Percentiles rank a stretch among this genome's conserved stretches.
phyloP scores from a whole-genome alignment of 2,888 invertebrate genomes.

The Pristionchus fissidentatus region DNA sequence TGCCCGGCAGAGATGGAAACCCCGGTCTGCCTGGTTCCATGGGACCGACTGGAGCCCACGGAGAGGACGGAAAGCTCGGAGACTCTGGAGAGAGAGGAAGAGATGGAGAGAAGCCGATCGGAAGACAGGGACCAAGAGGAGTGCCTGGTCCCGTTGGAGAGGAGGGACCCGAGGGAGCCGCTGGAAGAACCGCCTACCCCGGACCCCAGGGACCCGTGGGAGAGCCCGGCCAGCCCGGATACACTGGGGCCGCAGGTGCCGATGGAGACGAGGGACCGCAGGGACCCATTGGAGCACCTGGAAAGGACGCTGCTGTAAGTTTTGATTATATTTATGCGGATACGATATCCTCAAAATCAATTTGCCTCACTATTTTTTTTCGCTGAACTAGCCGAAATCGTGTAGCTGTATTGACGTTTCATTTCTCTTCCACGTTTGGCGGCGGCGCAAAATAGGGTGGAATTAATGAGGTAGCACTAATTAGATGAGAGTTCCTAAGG shows the following conservation, averaged over 20 bases:
- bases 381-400: no score
- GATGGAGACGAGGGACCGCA: conserved; percentile 55
- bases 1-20: conserved; percentile 51
- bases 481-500: conserved; percentile 19
- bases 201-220: conserved; percentile 45
- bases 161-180: conserved; percentile 53
- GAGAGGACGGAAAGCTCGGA: conserved; percentile 49
- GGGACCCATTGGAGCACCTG: conserved; percentile 49
- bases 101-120: conserved; percentile 51
- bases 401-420: no score
- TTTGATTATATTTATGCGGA: neutral
- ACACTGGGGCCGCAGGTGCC: conserved; percentile 55
- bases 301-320: conserved; percentile 45
- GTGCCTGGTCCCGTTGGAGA: conserved; percentile 52
- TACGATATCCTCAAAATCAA: neutral
- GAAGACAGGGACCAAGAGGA: conserved; percentile 51
- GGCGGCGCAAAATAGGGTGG: no score
- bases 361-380: neutral
- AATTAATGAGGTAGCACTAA: conserved; percentile 20
- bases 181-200: conserved; percentile 44
- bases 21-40: conserved; percentile 54
- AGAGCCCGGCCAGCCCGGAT: conserved; percentile 43
- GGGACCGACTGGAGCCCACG: conserved; percentile 53
- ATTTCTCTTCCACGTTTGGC: no score
- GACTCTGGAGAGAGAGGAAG: conserved; percentile 42